These are phyloP conservation scores for Bombus superbus DNA, from an alignment of 1,140 invertebrate genomes.

Conservation along the genomic window DNA sequence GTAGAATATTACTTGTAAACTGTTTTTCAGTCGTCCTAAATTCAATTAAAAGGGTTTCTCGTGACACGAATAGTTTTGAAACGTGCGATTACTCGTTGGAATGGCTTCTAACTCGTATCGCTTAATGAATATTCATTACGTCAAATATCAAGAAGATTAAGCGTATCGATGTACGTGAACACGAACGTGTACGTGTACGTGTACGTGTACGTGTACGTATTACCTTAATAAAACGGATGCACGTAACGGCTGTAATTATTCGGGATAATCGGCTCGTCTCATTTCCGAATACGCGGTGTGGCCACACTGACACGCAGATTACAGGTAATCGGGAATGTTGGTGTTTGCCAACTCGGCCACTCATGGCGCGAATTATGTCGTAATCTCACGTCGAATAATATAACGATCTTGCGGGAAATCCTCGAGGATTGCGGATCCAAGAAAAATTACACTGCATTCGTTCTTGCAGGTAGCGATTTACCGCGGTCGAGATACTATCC, in stretches of 20 bases:
- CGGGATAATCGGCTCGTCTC: slow-evolving; percentile 49
- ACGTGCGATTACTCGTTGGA: not conserved
- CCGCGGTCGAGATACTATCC: not conserved
- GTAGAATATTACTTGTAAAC: no score
- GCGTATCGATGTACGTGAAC: slow-evolving; percentile 23
- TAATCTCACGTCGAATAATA: slow-evolving; percentile 44
- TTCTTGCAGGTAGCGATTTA: not conserved
- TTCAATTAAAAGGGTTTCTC: not conserved
- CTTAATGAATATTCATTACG: slow-evolving; percentile 43
- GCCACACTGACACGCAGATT: slow-evolving; percentile 19
- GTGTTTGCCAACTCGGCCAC: slow-evolving; percentile 7
- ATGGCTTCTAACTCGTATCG: slow-evolving; percentile 9
- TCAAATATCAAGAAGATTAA: slow-evolving; percentile 49
- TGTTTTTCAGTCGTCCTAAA: no score
- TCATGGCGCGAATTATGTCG: slow-evolving; percentile 15
- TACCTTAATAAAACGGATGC: slow-evolving; percentile 42
- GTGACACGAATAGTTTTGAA: no score
- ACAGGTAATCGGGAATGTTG: slow-evolving; percentile 18
- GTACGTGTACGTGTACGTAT: slow-evolving; percentile 18
- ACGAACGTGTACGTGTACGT: slow-evolving; percentile 13
- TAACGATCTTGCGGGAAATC: not conserved
- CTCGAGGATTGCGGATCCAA: not conserved
- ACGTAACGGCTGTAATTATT: slow-evolving; percentile 45
- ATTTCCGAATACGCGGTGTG: slow-evolving; percentile 2
- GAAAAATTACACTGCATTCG: not conserved